A percentile compares a stretch with the other conserved stretches of the same genome.
phyloP scores from a whole-genome alignment of 1,140 invertebrate species.

The Gerris buenoi region DNA sequence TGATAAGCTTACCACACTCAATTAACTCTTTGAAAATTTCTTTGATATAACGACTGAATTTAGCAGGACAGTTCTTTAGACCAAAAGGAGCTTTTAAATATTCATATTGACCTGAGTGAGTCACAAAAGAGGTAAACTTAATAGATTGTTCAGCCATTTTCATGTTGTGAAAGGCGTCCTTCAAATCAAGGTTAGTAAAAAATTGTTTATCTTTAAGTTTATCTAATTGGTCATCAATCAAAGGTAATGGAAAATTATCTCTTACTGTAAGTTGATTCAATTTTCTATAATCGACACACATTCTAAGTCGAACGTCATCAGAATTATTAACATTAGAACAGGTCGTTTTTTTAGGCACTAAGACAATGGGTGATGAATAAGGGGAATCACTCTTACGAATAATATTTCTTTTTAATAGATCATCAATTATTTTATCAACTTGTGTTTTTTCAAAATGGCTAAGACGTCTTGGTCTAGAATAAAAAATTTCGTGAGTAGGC shows the following conservation, averaged over 20 bases:
- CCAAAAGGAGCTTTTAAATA: conserved; percentile 29
- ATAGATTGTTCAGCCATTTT: conserved; percentile 24
- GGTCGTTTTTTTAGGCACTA: conserved; percentile 20
- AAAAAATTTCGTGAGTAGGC: background rate
- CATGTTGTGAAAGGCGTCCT: conserved; percentile 33
- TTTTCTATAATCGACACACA: conserved; percentile 32
- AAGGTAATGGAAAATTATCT: conserved; percentile 29
- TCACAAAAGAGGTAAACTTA: conserved; percentile 28
- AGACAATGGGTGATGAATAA: conserved; percentile 26
- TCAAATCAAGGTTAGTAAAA: conserved; percentile 35
- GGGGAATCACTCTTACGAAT: conserved; percentile 21
- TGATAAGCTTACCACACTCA: conserved; percentile 14
- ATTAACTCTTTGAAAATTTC: conserved; percentile 24
- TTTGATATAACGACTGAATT: conserved; percentile 32
- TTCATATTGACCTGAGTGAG: conserved; percentile 28
- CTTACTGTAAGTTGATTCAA: conserved; percentile 31
- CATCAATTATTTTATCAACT: background rate
- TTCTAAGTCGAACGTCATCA: conserved; percentile 24
- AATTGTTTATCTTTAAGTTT: conserved; percentile 22
- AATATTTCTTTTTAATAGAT: conserved; percentile 11
- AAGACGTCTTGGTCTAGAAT: background rate
- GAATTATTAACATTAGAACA: too few relatives aligned
- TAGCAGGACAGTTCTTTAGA: conserved; percentile 28
- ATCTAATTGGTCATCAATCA: background rate
- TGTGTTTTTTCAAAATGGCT: background rate